Evolutionary conservation across 1,140 invertebrate genomes (phyloP).

Genomic region (Diprion similis): DNA sequence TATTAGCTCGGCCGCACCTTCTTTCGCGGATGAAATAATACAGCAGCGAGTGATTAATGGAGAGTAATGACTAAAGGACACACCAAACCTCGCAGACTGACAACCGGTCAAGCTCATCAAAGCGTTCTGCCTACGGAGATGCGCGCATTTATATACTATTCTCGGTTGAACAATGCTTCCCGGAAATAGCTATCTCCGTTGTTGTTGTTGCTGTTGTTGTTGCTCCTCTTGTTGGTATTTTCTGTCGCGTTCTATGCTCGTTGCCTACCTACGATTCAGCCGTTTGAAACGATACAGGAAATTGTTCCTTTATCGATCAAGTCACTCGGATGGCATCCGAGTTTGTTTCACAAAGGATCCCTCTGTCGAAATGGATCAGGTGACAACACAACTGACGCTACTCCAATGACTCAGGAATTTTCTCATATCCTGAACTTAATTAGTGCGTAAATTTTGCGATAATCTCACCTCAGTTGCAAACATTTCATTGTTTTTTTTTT

Average conservation of each 20-base stretch:
- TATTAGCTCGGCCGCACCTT: neutral
- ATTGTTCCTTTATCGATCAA: constrained; percentile 48
- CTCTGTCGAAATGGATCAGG: too few species aligned
- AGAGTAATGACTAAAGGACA: neutral
- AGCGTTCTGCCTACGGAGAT: constrained; percentile 15
- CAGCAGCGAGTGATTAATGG: neutral
- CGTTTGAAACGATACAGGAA: constrained; percentile 39
- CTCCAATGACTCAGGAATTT: too few species aligned
- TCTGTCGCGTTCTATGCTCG: neutral
- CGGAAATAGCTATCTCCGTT: constrained; percentile 48
- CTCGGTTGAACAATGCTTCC: constrained; percentile 43
- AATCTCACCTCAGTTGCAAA: too few species aligned
- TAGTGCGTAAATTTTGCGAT: too few species aligned
- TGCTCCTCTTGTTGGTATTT: neutral
- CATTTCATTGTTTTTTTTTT: too few species aligned
- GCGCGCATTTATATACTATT: constrained; percentile 26
- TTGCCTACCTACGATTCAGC: neutral
- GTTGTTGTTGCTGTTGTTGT: neutral
- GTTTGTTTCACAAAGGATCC: too few species aligned
- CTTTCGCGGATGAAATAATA: neutral
- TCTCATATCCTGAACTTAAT: too few species aligned
- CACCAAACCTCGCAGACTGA: neutral
- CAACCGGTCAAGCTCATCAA: constrained; percentile 15
- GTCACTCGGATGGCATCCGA: neutral
- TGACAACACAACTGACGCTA: too few species aligned